Base-by-base conservation (phyloP, 37 sponge, comb jelly and placozoan genomes). In the Eunapius fragilis region DNA sequence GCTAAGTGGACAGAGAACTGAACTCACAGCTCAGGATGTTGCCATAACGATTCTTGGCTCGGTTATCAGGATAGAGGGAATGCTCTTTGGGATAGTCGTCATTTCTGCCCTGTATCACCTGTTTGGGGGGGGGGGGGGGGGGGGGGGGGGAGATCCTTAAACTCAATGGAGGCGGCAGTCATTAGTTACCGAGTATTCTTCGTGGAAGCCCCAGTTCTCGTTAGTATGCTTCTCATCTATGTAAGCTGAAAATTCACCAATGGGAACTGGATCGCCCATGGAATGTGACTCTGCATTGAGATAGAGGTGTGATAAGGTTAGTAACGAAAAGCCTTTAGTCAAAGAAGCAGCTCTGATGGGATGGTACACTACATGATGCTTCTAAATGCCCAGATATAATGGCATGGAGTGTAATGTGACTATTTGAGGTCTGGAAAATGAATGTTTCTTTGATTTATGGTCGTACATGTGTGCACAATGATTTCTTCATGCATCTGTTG, bases 21-120 rank as follows among this genome's bases (percentile, higher is more conserved):
- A n/a, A 93, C 93, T 84, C 83, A 93, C 89, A 95, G 87, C 89
- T 86, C 72, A 78, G 80, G 35, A 95, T 89, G 87, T 95, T 95
- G 68, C 80, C 90, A 77, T 95, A 95, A 31, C 95, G 79, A 67
- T 95, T 95, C 85, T 84, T 92, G 36, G 34, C 48, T 70, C 85
- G 92, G 77, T 95, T 95, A 25, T 88, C 92, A 26, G 90, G 88
- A 19, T 67, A 5, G 9, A 79, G 87, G 67, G 87, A 87, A 32
- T 58, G 58, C 22, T 58, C 58, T 58, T 58, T 58, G 17, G 58
- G 1, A 17, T 58, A 19, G 14, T 58, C 58, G 0, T 58, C 58
- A 17, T 19, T 19, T 58, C 14, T 58, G 58, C 58, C 14, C 58
- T 58, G 58, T 58, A 58, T 58, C 22, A 58, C 58, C 58, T 58